Evolutionary conservation across 1,140 invertebrate species (phyloP).

Genomic region (Holotrichia oblita): DNA sequence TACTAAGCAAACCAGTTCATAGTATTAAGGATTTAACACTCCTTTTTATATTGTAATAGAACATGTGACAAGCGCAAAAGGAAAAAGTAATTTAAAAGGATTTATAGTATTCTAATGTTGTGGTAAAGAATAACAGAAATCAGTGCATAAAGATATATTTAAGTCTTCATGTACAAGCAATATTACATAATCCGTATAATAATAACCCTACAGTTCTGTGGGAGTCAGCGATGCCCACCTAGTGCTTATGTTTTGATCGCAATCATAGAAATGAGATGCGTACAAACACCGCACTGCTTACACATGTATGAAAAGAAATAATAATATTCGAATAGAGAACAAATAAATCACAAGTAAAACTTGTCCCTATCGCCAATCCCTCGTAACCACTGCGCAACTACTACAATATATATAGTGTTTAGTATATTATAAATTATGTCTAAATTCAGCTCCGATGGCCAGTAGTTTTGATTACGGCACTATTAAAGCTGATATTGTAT

Average conservation of each 20-base stretch:
- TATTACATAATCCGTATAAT: slow-evolving; percentile 63
- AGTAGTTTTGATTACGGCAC: slow-evolving; percentile 42
- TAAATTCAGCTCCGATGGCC: slow-evolving; percentile 48
- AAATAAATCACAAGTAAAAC: slow-evolving; percentile 57
- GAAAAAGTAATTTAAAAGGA: too few relatives aligned
- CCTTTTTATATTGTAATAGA: too few relatives aligned
- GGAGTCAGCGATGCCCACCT: slow-evolving; percentile 53
- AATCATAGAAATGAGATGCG: slow-evolving; percentile 45
- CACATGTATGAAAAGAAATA: slow-evolving; percentile 53
- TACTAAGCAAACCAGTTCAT: too few relatives aligned
- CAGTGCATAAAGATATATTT: slow-evolving; percentile 65
- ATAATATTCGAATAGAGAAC: slow-evolving; percentile 59
- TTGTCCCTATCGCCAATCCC: slow-evolving; percentile 59
- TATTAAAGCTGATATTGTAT: slow-evolving; percentile 50
- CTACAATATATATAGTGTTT: slow-evolving; percentile 59
- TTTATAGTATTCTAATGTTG: neutral
- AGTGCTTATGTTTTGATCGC: slow-evolving; percentile 43
- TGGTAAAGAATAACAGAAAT: slow-evolving; percentile 37
- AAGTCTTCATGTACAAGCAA: slow-evolving; percentile 65
- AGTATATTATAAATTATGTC: slow-evolving; percentile 55
- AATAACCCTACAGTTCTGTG: slow-evolving; percentile 59
- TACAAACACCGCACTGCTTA: slow-evolving; percentile 53
- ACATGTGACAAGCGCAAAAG: too few relatives aligned
- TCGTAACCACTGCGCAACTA: slow-evolving; percentile 58
- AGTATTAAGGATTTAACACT: too few relatives aligned